phyloP scores from a whole-genome alignment of 2,888 invertebrate species.

The Agapostemon virescens region DNA sequence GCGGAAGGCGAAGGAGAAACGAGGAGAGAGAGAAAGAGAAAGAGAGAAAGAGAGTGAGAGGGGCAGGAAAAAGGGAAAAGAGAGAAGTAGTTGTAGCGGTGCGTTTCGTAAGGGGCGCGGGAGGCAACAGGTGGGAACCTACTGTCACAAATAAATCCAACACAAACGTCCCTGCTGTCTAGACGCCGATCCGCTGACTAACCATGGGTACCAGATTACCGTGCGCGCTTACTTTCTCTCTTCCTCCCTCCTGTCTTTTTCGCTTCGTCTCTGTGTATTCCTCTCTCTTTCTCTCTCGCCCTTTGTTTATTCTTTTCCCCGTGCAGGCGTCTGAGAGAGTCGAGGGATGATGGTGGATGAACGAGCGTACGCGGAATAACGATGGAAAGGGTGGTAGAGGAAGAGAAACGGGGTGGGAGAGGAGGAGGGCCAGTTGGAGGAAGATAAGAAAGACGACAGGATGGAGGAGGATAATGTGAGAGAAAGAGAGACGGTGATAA shows the following conservation, averaged over 20 bases:
- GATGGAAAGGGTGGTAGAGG: not conserved
- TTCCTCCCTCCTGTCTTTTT: not conserved
- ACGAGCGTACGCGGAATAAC: conserved; percentile 26
- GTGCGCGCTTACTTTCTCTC: conserved; percentile 49
- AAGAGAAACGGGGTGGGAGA: not conserved
- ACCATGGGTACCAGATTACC: conserved; percentile 73
- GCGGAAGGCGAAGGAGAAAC: not conserved
- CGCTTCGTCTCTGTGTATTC: not conserved
- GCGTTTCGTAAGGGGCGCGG: conserved; percentile 72
- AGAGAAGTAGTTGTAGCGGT: conserved; percentile 63
- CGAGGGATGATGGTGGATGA: conserved; percentile 31
- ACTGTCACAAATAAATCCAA: conserved; percentile 78
- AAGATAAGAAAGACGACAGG: not conserved
- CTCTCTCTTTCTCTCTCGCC: conserved; percentile 1
- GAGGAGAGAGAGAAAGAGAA: conserved; percentile 38
- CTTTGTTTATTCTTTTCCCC: conserved; percentile 14
- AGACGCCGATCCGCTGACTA: conserved; percentile 75
- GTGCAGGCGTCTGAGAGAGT: conserved; percentile 16
- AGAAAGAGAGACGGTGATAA: too few species aligned
- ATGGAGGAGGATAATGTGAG: conserved; percentile 26
- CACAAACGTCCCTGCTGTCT: conserved; percentile 74
- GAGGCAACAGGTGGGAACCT: conserved; percentile 79
- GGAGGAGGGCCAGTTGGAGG: not conserved
- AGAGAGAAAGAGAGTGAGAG: conserved; percentile 32
- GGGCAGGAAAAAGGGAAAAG: conserved; percentile 57